A percentile compares a stretch with the other conserved stretches of the same genome.
Conservation (phyloP, 2,797 vertebrate genomes). For the Vespertilio murinus region DNA sequence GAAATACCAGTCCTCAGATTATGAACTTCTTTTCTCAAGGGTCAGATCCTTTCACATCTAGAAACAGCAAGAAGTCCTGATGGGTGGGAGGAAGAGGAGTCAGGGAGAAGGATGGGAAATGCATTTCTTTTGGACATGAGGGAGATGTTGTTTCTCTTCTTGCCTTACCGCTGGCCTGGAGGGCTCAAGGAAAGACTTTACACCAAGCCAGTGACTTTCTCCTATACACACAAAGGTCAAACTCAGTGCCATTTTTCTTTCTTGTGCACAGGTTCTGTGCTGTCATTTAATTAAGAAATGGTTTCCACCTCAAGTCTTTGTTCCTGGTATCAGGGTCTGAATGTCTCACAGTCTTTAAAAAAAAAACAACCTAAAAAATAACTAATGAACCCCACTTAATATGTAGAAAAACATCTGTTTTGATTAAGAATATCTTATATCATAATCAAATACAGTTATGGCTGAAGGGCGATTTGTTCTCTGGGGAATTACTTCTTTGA, state of each 20-base stretch:
- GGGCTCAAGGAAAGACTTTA: neutral
- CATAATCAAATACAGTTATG: constrained; percentile 64
- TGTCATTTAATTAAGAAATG: constrained; percentile 3
- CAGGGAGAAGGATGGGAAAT: neutral
- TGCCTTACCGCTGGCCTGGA: accelerated
- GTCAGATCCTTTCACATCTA: neutral
- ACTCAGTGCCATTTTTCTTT: neutral
- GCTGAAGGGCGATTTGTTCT: constrained; percentile 66
- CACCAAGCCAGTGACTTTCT: neutral
- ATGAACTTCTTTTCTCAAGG: neutral
- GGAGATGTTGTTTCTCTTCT: neutral
- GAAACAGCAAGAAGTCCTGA: neutral
- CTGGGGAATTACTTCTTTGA: constrained; percentile 36
- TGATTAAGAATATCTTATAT: constrained; percentile 71
- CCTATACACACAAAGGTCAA: neutral
- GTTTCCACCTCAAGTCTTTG: constrained; percentile 25
- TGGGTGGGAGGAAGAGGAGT: neutral
- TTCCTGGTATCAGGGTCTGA: neutral
- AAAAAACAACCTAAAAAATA: neutral
- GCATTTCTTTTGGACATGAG: neutral
- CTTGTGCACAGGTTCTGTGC: neutral
- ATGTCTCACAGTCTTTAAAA: constrained; percentile 42
- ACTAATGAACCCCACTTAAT: neutral
- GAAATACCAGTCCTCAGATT: neutral
- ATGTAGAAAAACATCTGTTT: constrained; percentile 63